Base-by-base conservation (phyloP, 2,888 invertebrate genomes). In the Synergus itoensis region DNA sequence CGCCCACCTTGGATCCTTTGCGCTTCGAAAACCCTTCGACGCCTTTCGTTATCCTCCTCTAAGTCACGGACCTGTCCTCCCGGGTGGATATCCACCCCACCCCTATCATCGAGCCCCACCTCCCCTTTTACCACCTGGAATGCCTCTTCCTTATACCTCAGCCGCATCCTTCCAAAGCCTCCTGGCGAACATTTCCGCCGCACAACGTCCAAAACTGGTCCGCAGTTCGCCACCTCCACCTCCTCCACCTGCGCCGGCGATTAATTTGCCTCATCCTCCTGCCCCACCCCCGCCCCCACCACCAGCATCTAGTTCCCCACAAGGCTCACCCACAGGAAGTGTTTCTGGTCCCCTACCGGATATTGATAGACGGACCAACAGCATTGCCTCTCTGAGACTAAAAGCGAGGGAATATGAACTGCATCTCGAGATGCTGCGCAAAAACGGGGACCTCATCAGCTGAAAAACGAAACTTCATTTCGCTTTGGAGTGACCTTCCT, bases 331-430 rank as follows among this genome's bases (percentile, higher is more conserved):
- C 89, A 86, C 91, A 92, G 82, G 86, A 76, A 90, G 83, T 85
- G 88, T 87, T 78, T 84, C 94, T 94, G 0, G 94, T 94, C 94
- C 94, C 5, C 86, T 92, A 3, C 96, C 95, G 41, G 97, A 97
- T 84, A 95, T 97, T 79, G 97, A 97, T 91, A 93, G 97, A 84
- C 93, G 97, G 87, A 96, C 96, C 87, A 97, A 97, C 45, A 98
- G 98, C 89, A 98, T 98, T 87, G 98, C 97, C 0, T 96, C 97
- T 0, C 93, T 98, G 60, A 93, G 98, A 84, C 94, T 97, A 87
- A 98, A 98, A 86, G 98, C 98, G 0, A 94, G 98, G 77, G 98
- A 98, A 91, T 98, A 98, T 91, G 98, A 98, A 91, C 93, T 97
- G 73, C 95, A 97, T 90, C 93, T 97, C 87, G 97, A 97, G 92